A percentile compares a stretch with the other conserved stretches of the same genome.
Conservation (phyloP, 2,113 vertebrate genomes). For the Taxidea taxus region DNA sequence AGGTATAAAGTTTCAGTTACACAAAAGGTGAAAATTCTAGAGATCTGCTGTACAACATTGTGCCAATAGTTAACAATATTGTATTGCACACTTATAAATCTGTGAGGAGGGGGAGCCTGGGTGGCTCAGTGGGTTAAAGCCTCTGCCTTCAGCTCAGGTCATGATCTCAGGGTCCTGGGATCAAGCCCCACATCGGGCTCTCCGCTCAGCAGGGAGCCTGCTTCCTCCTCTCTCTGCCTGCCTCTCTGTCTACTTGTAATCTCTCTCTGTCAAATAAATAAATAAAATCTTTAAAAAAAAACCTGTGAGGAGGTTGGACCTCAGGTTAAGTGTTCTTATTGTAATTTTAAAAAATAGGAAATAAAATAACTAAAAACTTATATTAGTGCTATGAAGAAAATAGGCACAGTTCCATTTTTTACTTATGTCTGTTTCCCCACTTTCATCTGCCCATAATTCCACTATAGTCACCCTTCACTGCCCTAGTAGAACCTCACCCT, state of each 20-base stretch:
- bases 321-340: background rate
- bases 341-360: background rate
- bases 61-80: background rate
- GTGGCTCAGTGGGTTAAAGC: too few relatives aligned
- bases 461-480: background rate
- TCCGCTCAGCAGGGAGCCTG: too few relatives aligned
- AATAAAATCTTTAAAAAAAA: too few relatives aligned
- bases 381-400: background rate
- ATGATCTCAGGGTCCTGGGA: too few relatives aligned
- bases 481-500: rapidly evolving
- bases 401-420: background rate
- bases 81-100: background rate
- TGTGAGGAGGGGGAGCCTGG: background rate
- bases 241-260: too few relatives aligned
- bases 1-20: background rate
- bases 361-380: background rate
- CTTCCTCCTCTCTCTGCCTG: too few relatives aligned
- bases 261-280: too few relatives aligned
- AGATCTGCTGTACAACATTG: background rate
- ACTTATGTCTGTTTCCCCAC: background rate
- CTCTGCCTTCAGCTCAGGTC: too few relatives aligned
- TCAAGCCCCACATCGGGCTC: too few relatives aligned
- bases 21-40: background rate
- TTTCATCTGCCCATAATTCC: background rate
- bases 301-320: background rate